Evolutionary conservation across 2,113 vertebrate genomes (phyloP).

Genomic region (Hypanus sabinus): DNA sequence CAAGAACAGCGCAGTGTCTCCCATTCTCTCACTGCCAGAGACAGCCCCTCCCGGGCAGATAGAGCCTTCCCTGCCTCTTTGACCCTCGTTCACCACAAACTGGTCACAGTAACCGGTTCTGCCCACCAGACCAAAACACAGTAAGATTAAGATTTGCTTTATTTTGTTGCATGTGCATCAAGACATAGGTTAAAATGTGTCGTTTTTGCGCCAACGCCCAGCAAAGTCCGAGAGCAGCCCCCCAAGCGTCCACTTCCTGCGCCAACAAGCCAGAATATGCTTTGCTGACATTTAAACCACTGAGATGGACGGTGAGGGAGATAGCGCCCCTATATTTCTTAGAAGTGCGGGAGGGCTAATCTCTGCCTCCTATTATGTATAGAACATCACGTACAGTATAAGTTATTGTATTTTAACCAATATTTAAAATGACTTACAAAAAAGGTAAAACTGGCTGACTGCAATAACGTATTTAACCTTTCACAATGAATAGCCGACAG

Average conservation of each 20-base stretch:
- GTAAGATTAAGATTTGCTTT: no score
- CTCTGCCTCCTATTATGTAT: background rate
- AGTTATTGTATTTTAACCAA: slow-evolving; percentile 14
- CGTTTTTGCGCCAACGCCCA: no score
- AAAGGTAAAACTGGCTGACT: background rate
- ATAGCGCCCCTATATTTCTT: background rate
- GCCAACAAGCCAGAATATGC: no score
- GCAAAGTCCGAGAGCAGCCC: no score
- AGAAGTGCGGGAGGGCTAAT: background rate
- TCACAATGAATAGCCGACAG: background rate
- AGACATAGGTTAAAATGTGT: no score
- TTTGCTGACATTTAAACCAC: background rate
- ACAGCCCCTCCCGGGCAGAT: background rate
- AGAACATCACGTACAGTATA: background rate
- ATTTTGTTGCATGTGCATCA: no score
- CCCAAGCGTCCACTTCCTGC: no score
- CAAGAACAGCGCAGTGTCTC: no score
- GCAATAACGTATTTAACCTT: background rate
- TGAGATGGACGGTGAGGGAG: background rate
- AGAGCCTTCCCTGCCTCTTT: background rate
- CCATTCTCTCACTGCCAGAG: background rate
- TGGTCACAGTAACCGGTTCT: no score
- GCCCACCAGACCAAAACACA: no score
- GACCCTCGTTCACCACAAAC: no score
- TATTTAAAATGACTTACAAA: background rate